phyloP scores from a whole-genome alignment of 1,140 invertebrate species.

The Drosophila tsacasi region DNA sequence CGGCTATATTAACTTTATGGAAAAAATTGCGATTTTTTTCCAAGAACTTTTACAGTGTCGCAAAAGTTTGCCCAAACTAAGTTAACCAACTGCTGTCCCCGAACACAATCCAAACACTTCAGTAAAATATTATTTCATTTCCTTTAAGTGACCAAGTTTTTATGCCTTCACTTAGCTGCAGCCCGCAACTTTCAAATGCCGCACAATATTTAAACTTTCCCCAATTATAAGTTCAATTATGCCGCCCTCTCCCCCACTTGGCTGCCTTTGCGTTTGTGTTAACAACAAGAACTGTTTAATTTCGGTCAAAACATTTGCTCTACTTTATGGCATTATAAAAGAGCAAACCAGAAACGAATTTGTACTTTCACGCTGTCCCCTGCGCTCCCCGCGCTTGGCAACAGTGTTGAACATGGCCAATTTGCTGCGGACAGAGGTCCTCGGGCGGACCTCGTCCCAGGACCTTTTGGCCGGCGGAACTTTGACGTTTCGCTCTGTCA shows the following conservation, averaged over 20 bases:
- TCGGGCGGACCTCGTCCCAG: conserved; percentile 23
- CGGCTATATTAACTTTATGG: neutral
- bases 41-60: conserved; percentile 19
- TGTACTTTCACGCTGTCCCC: conserved; percentile 49
- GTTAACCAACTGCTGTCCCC: conserved; percentile 21
- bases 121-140: conserved; percentile 51
- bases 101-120: conserved; percentile 27
- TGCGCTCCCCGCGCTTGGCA: conserved; percentile 4
- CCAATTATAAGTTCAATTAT: conserved; percentile 78
- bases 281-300: conserved; percentile 64
- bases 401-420: conserved; percentile 71
- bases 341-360: conserved; percentile 67
- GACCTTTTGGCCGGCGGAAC: conserved; percentile 43
- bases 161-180: conserved; percentile 25
- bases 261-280: conserved; percentile 35
- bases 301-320: conserved; percentile 66
- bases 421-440: conserved; percentile 59
- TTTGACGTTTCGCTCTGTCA: conserved; percentile 77
- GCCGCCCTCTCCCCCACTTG: conserved; percentile 29
- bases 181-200: conserved; percentile 44
- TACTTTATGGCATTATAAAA: conserved; percentile 69
- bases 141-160: conserved; percentile 40
- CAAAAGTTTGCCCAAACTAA: conserved; percentile 7
- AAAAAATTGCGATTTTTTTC: neutral
- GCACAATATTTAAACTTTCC: conserved; percentile 55